phyloP scores from a whole-genome alignment of 1,140 invertebrate species.

The Doryteuthis pealeii region DNA sequence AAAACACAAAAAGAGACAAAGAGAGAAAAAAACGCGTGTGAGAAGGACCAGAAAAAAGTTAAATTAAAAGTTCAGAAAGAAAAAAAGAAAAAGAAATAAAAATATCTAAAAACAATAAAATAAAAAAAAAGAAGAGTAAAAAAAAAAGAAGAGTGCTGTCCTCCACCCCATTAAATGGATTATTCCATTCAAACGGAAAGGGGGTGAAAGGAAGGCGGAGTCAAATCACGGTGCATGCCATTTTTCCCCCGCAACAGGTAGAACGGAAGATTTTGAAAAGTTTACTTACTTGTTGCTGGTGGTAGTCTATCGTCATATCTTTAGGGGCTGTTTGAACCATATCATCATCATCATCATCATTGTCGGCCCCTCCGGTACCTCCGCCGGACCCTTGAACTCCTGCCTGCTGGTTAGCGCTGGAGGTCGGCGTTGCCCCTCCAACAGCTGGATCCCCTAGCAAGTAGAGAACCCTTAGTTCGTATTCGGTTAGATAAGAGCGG shows the following conservation, averaged over 20 bases:
- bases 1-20: background rate
- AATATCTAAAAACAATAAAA: no score
- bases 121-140: no score
- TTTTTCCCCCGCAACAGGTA: no score
- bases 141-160: no score
- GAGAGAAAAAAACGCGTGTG: background rate
- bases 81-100: background rate
- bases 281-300: background rate
- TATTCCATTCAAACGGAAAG: no score
- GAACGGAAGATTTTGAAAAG: background rate
- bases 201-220: no score
- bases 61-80: background rate
- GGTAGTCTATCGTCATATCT: background rate
- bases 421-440: background rate
- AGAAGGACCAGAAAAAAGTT: background rate
- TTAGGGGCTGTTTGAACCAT: background rate
- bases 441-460: background rate
- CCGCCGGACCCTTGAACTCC: background rate
- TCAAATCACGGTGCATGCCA: no score
- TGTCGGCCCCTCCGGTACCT: background rate
- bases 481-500: background rate
- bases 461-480: background rate
- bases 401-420: background rate
- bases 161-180: no score
- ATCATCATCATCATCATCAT: background rate